Evolutionary conservation across 2,888 invertebrate genomes (phyloP).

Genomic region (Sthenelais limicola): DNA sequence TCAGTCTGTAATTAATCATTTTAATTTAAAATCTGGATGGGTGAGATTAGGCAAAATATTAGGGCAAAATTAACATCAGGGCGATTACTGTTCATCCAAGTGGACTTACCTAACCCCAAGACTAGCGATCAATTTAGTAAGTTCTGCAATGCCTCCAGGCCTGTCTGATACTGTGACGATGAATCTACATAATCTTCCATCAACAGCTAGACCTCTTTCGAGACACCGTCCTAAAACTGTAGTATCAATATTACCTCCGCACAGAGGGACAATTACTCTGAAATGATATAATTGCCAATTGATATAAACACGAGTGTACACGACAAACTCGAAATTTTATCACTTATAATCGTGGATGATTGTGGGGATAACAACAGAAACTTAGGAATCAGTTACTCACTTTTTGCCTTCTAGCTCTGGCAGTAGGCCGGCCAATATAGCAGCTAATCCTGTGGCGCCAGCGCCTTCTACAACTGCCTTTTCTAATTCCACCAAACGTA

Average conservation of each 20-base stretch:
- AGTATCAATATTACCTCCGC: slow-evolving; percentile 91
- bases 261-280: slow-evolving; percentile 87
- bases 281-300: too few species aligned
- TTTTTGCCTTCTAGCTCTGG: slow-evolving; percentile 87
- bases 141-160: slow-evolving; percentile 89
- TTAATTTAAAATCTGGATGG: too few species aligned
- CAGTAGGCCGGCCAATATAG: slow-evolving; percentile 85
- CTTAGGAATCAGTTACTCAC: slow-evolving; percentile 73
- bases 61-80: too few species aligned
- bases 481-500: slow-evolving; percentile 85
- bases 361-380: too few species aligned
- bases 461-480: slow-evolving; percentile 94
- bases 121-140: slow-evolving; percentile 82
- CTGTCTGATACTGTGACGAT: slow-evolving; percentile 80
- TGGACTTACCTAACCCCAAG: slow-evolving; percentile 81
- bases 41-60: too few species aligned
- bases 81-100: too few species aligned
- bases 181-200: slow-evolving; percentile 81
- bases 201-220: slow-evolving; percentile 90
- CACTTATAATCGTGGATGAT: too few species aligned
- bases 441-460: slow-evolving; percentile 88
- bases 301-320: too few species aligned
- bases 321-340: too few species aligned
- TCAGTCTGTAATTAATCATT: too few species aligned
- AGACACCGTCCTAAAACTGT: slow-evolving; percentile 90